Evolutionary conservation across 2,113 vertebrate species (phyloP), one percentile per base, ranked within the genome.

Genomic region (Ancistrus triradiatus): DNA sequence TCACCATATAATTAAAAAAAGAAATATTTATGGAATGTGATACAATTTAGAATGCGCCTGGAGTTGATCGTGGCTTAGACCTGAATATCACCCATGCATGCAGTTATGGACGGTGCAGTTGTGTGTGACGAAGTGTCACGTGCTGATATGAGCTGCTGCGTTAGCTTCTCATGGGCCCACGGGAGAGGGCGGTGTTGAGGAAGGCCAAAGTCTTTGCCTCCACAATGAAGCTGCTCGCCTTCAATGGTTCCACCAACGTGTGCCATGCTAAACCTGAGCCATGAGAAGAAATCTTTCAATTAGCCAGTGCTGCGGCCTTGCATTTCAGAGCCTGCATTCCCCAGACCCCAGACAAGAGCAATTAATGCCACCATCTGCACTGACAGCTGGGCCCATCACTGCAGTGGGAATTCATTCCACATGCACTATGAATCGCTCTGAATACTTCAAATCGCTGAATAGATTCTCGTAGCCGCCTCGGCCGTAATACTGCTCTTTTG

Each of bases 261-360:
- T 68, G 63, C 69, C 44, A 59, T 33, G n/a, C 65, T 56, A 59
- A 63, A 70, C 73, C 50, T 57, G 43, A 55, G 66, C 46, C 42
- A 52, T 66, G 63, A 67, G 58, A 68, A 72, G 61, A 69, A 77
- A 70, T 77, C 66, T 70, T 75, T 70, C 68, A 75, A 75, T 78
- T 75, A 78, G 66, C 43, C 44, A 67, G 58, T 33, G 22, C 37
- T 63, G 43, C 35, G 22, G 43, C 43, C 24, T 38, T 63, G 46
- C 52, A 9, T 63, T 53, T 63, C 49, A 50, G 52, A 53, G 35
- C 44, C 38, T 18, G 21, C 50, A 3, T 47, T 59, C 37, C 21
- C 44, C 55, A 59, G 18, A 66, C 37, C 57, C 58, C 44, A 68
- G 67, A 44, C 68, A 24, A 10, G 3, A n/a, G 33, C 28, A 43